Evolutionary conservation across 2,113 vertebrate species (phyloP), one percentile per base, ranked within the genome.

Genomic region (Columba livia): DNA sequence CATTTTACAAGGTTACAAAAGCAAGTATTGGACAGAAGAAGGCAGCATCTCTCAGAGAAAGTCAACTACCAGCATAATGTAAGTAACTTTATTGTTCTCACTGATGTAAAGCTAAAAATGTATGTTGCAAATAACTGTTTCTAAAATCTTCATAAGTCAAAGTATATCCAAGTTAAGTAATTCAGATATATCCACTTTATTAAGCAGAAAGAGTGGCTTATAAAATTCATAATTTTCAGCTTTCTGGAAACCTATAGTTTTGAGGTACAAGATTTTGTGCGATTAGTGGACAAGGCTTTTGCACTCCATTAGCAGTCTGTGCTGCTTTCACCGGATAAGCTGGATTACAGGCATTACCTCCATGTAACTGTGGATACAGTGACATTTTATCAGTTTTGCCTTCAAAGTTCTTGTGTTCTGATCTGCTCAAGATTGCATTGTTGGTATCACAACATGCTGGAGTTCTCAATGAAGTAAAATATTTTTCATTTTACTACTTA

Each of bases 11-110:
- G 98, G 91, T 57, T 96, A 82, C 94, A 97, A 87, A 64, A 96
- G 73, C 89, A 97, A 75, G 92, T 95, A 77, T 74, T 90, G 28
- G 97, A 96, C 73, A 97, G 90, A 73, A 97, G 97, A 85, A 98
- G 74, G 96, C 98, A 96, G 47, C 89, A 97, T 54, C 71, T 97
- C n/a, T 72, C 95, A 53, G 93, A 97, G 80, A 96, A 93, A 66
- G 94, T 84, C 69, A 98, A 97, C 79, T 85, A 94, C 42, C 95
- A 66, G 8, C 89, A 75, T 50, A 80, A 96, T 86, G 98, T 99
- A 80, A 60, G 79, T 62, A 62, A 28, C 53, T 79, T 86, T 83
- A 32, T 58, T 58, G 12, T 65, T 78, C 25, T 74, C 38, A 50
- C 16, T 32, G 29, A 56, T 40, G 11, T 28, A 72, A 69, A 64